Percentiles rank a stretch among this genome's conserved stretches.
phyloP scores from a whole-genome alignment of 2,113 vertebrate species.

The Budorcas taxicolor region DNA sequence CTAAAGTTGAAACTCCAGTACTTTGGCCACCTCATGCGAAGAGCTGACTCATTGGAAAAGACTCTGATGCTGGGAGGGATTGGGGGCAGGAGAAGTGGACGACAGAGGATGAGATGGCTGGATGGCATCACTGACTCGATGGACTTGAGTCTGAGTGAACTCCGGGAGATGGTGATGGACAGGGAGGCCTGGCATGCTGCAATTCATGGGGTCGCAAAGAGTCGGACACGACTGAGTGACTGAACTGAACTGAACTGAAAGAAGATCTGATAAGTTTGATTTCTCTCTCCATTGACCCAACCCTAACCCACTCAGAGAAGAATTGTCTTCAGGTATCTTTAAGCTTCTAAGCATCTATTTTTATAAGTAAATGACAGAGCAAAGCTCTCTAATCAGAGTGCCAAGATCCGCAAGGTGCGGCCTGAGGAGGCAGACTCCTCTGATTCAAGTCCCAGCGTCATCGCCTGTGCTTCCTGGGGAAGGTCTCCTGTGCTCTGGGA shows the following conservation, averaged over 20 bases:
- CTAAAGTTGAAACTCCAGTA: too few relatives aligned
- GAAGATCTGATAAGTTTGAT: neutral
- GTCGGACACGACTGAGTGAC: accelerated
- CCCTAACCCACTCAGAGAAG: neutral
- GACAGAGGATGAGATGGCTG: too few relatives aligned
- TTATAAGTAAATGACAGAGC: neutral
- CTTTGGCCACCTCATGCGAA: too few relatives aligned
- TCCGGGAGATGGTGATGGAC: too few relatives aligned
- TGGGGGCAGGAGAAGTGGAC: too few relatives aligned
- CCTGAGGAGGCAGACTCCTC: neutral
- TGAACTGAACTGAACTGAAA: neutral
- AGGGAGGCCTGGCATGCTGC: accelerated
- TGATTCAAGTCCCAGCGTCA: neutral
- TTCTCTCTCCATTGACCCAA: neutral
- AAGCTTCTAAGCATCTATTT: neutral
- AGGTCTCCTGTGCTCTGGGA: neutral
- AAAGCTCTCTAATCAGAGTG: neutral
- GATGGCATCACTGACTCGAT: too few relatives aligned
- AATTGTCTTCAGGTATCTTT: neutral
- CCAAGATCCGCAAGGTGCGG: neutral
- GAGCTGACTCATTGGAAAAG: too few relatives aligned
- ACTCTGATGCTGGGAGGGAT: too few relatives aligned
- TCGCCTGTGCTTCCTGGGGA: neutral
- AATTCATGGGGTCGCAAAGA: too few relatives aligned
- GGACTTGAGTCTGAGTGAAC: too few relatives aligned